Percentiles rank a stretch among this genome's conserved stretches.
Evolutionary conservation across 1,140 invertebrate genomes (phyloP).

Genomic region (Ridgeia piscesae): DNA sequence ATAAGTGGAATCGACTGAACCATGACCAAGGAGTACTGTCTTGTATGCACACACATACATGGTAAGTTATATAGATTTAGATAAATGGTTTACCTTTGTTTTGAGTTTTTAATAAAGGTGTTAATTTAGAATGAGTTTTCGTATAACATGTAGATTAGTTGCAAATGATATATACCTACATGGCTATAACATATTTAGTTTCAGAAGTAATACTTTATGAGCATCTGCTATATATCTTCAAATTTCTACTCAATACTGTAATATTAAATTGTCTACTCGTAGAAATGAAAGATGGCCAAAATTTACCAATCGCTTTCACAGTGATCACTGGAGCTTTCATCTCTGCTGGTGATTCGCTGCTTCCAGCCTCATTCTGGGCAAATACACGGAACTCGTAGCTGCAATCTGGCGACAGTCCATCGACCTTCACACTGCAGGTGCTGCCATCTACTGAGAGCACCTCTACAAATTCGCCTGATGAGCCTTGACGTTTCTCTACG

Average conservation of each 20-base stretch:
- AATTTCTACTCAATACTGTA: neutral
- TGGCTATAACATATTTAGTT: too few species aligned
- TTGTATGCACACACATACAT: too few species aligned
- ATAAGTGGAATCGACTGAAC: too few species aligned
- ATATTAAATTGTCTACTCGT: neutral
- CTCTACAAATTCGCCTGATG: constrained; percentile 43
- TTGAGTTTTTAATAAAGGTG: too few species aligned
- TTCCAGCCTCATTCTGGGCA: constrained; percentile 94
- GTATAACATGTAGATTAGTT: too few species aligned
- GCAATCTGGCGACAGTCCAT: constrained; percentile 16
- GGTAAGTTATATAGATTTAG: too few species aligned
- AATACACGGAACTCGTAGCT: constrained; percentile 88
- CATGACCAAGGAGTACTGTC: too few species aligned
- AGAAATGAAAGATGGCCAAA: neutral
- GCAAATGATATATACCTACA: too few species aligned
- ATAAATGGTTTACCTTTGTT: too few species aligned
- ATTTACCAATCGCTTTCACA: neutral
- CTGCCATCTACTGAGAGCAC: constrained; percentile 1
- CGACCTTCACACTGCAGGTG: constrained; percentile 19
- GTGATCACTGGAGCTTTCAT: constrained; percentile 15
- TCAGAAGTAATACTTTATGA: too few species aligned
- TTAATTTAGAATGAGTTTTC: too few species aligned
- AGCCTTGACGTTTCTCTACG: constrained; percentile 65
- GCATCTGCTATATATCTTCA: too few species aligned
- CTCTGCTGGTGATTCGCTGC: constrained; percentile 64